Evolutionary conservation across 2,113 vertebrate species (phyloP).

Genomic region (Neogale vison): DNA sequence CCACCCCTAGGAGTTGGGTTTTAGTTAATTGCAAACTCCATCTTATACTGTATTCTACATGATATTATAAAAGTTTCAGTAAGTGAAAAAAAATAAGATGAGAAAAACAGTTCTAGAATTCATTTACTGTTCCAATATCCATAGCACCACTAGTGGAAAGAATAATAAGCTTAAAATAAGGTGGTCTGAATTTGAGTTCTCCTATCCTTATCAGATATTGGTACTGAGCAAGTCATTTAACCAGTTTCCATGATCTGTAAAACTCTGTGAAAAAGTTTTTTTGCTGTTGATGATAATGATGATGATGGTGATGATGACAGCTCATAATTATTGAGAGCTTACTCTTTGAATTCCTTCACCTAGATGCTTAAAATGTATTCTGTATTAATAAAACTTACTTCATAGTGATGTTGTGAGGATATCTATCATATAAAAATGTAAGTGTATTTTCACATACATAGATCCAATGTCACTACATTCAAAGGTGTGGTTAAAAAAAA

Average conservation of each 20-base stretch:
- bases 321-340: background rate
- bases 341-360: background rate
- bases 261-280: background rate
- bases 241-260: background rate
- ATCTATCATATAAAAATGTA: background rate
- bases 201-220: background rate
- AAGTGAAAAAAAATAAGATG: background rate
- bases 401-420: background rate
- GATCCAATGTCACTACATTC: background rate
- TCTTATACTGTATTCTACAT: background rate
- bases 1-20: background rate
- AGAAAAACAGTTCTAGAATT: background rate
- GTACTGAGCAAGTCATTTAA: background rate
- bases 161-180: background rate
- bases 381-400: background rate
- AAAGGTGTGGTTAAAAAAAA: background rate
- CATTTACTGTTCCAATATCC: background rate
- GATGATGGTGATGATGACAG: background rate
- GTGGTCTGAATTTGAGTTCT: background rate
- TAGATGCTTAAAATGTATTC: background rate
- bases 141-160: background rate
- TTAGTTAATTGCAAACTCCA: background rate
- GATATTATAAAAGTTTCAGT: background rate
- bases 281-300: background rate
- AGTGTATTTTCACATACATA: background rate